These are phyloP conservation scores for Monarcha castaneiventris DNA, from an alignment of 2,113 vertebrate genomes.

Conservation along the genomic window DNA sequence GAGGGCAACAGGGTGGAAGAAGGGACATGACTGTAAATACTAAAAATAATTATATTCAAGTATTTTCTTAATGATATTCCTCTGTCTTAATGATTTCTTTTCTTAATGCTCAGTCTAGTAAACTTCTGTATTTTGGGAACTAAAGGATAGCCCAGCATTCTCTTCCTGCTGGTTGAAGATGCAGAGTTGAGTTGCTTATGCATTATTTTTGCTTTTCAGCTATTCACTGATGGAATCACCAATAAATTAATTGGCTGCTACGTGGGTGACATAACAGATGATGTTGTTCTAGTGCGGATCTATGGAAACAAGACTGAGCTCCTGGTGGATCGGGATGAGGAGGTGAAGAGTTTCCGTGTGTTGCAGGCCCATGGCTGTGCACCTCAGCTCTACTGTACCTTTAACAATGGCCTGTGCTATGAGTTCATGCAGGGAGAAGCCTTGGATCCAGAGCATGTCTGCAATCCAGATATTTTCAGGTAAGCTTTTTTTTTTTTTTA, in stretches of 20 bases:
- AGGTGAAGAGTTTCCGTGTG: constrained; percentile 95
- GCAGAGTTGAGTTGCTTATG: background rate
- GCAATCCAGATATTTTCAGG: constrained; percentile 88
- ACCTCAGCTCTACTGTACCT: constrained; percentile 93
- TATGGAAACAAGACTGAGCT: constrained; percentile 97
- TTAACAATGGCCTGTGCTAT: constrained; percentile 96
- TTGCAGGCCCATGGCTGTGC: constrained; percentile 92
- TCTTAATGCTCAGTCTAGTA: background rate
- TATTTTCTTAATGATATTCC: background rate
- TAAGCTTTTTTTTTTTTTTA: background rate
- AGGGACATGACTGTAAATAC: background rate
- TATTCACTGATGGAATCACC: constrained; percentile 96
- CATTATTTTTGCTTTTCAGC: constrained; percentile 62
- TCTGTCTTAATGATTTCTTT: background rate
- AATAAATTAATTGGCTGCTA: constrained; percentile 97
- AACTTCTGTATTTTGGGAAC: background rate
- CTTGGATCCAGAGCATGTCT: constrained; percentile 90
- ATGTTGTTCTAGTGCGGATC: constrained; percentile 93
- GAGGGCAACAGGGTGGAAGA: background rate
- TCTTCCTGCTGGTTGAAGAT: fast-evolving
- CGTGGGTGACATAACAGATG: constrained; percentile 79
- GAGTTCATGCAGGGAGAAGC: constrained; percentile 94
- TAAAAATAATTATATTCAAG: background rate
- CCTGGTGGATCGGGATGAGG: constrained; percentile 91
- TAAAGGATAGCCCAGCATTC: background rate